Evolutionary conservation across 2,888 invertebrate genomes (phyloP), one percentile per base, ranked within the genome.

Genomic region (Diarsia mendica): DNA sequence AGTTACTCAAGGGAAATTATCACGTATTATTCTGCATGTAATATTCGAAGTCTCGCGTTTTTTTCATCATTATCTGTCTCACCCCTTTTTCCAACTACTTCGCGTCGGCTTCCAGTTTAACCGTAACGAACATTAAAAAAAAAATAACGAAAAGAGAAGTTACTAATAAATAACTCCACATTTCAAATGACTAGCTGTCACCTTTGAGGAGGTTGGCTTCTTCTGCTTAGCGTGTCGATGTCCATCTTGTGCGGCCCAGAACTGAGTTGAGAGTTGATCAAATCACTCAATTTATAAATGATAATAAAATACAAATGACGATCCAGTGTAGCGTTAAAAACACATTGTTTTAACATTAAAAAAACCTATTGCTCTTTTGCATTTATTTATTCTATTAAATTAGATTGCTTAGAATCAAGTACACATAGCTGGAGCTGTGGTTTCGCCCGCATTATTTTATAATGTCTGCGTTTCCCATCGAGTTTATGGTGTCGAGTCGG

Each of bases 401-500:
- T 18, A 0, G 3, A 6, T 55, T n/a, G 15, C n/a, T 46, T 23
- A 71, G 33, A 13, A 23, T 65, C 51, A 39, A 51, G 46, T 33
- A 8, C 51, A 33, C 23, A 48, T 65, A 72, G 51, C 18, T 55
- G 0, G 39, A 28, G 28, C 58, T 84, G 84, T 33, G 84, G 84
- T 84, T 84, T 84, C 23, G 63, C 83, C 84, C 81, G 71, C 84
- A 83, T 80, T 63, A 44, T 48, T 18, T 77, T 74, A 23, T 73
- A 74, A 77, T 83, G 83, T 75, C 68, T 48, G 67, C 65, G 73
- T 66, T 75, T 83, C 78, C 77, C 81, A 79, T 80, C 70, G 75
- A 70, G 72, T 79, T 86, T 74, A 85, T 86, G 85, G 78, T 63
- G 63, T 72, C 49, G 76, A 75, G 48, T 66, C 77, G 76, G 69